A percentile compares a stretch with the other conserved stretches of the same genome.
Conservation (phyloP, 2,888 invertebrate genomes). For the Minunthozetes semirufus region DNA sequence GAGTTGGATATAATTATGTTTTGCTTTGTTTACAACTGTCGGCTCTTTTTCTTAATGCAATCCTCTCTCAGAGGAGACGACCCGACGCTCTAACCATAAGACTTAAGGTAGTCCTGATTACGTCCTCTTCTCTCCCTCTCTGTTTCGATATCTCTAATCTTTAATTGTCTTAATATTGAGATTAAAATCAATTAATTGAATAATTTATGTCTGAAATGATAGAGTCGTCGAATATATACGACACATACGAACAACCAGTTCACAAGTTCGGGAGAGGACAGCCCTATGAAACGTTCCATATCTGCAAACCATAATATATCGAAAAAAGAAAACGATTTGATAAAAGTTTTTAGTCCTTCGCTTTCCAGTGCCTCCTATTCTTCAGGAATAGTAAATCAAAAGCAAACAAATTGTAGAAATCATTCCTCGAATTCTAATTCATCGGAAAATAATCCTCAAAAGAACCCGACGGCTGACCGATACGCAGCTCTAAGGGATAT, state of each 20-base stretch:
- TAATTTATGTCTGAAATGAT: neutral
- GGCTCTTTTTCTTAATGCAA: neutral
- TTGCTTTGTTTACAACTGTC: neutral
- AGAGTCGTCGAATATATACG: conserved; percentile 44
- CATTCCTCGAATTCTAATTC: neutral
- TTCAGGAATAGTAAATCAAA: neutral
- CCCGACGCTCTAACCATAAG: conserved; percentile 20
- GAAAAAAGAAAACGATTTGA: conserved; percentile 66
- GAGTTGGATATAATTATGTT: conserved; percentile 41
- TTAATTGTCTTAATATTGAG: neutral
- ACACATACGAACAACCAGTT: conserved; percentile 43
- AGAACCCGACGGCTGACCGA: conserved; percentile 30
- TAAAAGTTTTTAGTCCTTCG: conserved; percentile 71
- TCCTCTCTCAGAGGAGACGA: conserved; percentile 18
- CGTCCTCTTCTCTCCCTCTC: neutral
- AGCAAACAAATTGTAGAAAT: neutral
- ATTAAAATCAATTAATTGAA: neutral
- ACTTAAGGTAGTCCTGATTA: conserved; percentile 2
- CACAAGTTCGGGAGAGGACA: conserved; percentile 47
- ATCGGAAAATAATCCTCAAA: neutral
- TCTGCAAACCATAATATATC: conserved; percentile 62
- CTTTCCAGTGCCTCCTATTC: conserved; percentile 62
- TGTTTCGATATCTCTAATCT: no score
- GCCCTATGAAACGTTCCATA: conserved; percentile 56
- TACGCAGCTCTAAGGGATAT: conserved; percentile 38